A percentile compares a stretch with the other conserved stretches of the same genome.
Conservation (phyloP, 2,888 invertebrate species). For the Alentia gelatinosa region DNA sequence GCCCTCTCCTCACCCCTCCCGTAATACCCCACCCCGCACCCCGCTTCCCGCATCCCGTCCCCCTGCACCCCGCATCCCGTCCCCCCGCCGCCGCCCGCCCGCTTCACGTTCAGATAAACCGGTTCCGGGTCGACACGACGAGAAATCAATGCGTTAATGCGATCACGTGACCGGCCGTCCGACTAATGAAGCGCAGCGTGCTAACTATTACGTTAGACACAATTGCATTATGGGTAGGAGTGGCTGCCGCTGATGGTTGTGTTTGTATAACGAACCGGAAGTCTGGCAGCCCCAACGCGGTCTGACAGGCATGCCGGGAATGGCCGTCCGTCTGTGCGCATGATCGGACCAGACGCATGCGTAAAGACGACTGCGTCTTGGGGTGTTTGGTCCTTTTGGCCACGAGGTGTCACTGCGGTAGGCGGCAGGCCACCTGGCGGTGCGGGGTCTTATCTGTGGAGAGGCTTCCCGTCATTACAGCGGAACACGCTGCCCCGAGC, state of each 20-base stretch:
- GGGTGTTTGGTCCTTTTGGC: neutral
- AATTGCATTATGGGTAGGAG: slow-evolving; percentile 2
- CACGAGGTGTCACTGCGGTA: neutral
- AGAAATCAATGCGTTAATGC: slow-evolving; percentile 9
- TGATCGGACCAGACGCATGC: neutral
- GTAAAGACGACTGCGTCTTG: neutral
- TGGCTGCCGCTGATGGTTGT: neutral
- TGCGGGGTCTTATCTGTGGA: neutral
- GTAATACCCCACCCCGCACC: neutral
- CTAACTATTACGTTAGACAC: neutral
- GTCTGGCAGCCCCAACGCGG: neutral
- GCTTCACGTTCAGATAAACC: slow-evolving; percentile 22
- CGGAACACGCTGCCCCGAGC: neutral
- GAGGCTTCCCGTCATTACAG: neutral
- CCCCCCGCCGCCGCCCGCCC: neutral
- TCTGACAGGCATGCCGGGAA: slow-evolving; percentile 25
- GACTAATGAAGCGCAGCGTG: neutral
- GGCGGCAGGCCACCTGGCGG: neutral
- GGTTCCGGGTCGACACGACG: neutral
- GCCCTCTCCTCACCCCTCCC: neutral
- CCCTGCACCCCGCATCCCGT: neutral
- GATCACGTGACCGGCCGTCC: neutral
- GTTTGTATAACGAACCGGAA: slow-evolving; percentile 39
- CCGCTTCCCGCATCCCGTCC: neutral
- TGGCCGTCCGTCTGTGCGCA: neutral